These are phyloP conservation scores for Trachelus tabidus DNA, from an alignment of 2,888 invertebrate species.

Conservation along the genomic window DNA sequence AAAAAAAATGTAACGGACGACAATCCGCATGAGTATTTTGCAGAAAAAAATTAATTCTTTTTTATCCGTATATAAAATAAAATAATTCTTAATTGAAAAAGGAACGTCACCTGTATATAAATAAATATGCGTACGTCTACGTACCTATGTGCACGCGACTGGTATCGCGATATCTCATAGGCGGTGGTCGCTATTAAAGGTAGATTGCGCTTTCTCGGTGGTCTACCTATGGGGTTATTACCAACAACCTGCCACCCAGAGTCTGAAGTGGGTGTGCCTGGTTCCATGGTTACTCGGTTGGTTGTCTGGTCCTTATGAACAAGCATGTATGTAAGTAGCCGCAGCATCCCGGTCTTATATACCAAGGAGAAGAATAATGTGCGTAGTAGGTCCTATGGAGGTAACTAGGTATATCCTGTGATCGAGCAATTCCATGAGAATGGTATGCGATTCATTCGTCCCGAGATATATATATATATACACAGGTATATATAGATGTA, in stretches of 20 bases:
- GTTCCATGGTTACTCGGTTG: conserved; percentile 13
- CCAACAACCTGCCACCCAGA: conserved; percentile 54
- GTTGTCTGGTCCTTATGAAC: not conserved
- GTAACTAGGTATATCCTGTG: not conserved
- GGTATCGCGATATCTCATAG: conserved; percentile 5
- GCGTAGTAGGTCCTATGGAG: not conserved
- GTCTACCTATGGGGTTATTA: conserved; percentile 56
- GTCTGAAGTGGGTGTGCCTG: conserved; percentile 50
- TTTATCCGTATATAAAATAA: not conserved
- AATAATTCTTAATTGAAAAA: not conserved
- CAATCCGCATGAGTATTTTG: no score
- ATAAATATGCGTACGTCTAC: not conserved
- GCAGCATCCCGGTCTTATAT: not conserved
- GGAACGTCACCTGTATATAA: not conserved
- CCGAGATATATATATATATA: not conserved
- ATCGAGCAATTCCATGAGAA: not conserved
- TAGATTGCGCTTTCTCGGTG: conserved; percentile 57
- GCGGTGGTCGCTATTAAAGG: conserved; percentile 52
- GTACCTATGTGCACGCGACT: not conserved
- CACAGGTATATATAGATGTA: no score
- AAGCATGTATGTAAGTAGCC: not conserved
- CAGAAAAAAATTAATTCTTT: not conserved
- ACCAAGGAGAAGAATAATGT: not conserved
- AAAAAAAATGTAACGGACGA: not conserved
- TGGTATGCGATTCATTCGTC: not conserved